Evolutionary conservation across 1,140 invertebrate species (phyloP), one percentile per base, ranked within the genome.

Genomic region (Meteorus sp.): DNA sequence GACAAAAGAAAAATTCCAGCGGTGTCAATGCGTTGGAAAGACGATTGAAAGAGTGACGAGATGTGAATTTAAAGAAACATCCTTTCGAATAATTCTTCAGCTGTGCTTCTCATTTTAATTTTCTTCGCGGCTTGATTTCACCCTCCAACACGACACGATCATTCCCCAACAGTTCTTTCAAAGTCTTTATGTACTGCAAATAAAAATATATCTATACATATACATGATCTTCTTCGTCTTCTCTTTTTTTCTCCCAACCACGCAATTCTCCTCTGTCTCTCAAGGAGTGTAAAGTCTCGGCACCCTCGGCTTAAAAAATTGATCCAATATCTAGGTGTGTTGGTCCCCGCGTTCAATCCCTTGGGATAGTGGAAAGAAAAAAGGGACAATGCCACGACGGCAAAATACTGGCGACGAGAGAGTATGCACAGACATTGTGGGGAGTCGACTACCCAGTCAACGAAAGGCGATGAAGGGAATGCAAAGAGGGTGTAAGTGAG

Each of bases 281-380:
- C 68, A 71, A 78, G 75, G 68, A 78, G 76, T 77, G 75, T 76
- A 79, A 79, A 78, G 75, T 79, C 73, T 77, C 78, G 63, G 71
- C 76, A 77, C 76, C 72, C 72, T 74, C 74, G 73, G 77, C 76
- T 80, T 80, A 72, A 74, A 74, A 74, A 74, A 74, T 74, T 73
- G 72, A 74, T 74, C 72, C 71, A 71, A 74, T 74, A 74, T 74
- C 76, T 77, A 72, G 73, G 65, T 70, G 76, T 74, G 76, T 77
- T 79, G 72, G 74, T 71, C 73, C 69, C 65, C n/a, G n/a, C n/a
- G n/a, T n/a, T 63, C 74, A 71, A 76, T 77, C 76, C 75, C 73
- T 51, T 33, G 50, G 73, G 69, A 72, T 70, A 74, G 68, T n/a
- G n/a, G n/a, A n/a, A n/a, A n/a, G n/a, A n/a, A n/a, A n/a, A 75